Evolutionary conservation across 2,888 invertebrate genomes (phyloP).

Genomic region (Leptopilina myrica): DNA sequence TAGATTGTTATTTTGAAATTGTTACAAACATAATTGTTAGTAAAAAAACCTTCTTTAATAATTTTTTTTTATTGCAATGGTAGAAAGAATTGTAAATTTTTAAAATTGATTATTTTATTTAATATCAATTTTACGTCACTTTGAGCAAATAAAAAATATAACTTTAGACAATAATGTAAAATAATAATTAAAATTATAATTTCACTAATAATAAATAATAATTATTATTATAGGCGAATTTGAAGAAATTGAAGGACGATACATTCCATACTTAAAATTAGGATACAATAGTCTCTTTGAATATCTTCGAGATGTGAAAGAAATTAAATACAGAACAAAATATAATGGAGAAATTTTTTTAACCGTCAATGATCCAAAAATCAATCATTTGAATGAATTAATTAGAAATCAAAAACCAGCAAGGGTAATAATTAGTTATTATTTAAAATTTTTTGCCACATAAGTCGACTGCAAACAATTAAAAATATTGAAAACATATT

Average conservation of each 20-base stretch:
- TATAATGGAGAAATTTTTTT: neutral
- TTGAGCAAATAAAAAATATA: no score
- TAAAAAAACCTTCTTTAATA: no score
- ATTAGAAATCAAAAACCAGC: constrained; percentile 33
- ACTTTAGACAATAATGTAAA: no score
- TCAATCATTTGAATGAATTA: constrained; percentile 19
- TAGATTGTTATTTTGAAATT: neutral
- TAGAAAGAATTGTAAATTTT: no score
- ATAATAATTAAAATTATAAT: no score
- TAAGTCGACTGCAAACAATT: neutral
- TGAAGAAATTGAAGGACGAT: neutral
- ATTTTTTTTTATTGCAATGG: no score
- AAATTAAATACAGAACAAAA: constrained; percentile 15
- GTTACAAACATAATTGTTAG: no score
- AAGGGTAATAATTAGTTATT: neutral
- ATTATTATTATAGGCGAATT: neutral
- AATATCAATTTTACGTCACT: no score
- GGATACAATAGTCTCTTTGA: constrained; percentile 41
- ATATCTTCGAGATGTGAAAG: constrained; percentile 30
- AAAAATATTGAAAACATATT: no score
- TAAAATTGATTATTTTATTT: no score
- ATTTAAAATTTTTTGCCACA: neutral
- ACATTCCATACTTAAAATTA: constrained; percentile 31
- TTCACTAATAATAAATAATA: no score
- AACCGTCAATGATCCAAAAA: neutral